Evolutionary conservation across 23 tunicate genomes (phyloP).

Genomic region (Halocynthia roretzi): DNA sequence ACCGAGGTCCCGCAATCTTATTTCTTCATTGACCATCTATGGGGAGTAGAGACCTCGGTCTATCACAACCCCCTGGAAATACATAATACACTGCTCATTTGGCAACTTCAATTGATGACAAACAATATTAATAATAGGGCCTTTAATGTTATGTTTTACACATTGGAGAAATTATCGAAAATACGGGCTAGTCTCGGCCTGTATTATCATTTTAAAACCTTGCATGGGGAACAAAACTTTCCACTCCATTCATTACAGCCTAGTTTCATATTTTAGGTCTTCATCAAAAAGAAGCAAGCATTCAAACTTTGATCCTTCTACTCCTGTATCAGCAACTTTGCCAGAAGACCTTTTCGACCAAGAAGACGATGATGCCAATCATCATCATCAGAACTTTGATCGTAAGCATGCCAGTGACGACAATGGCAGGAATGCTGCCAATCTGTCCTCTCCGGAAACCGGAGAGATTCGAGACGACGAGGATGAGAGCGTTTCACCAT

Average conservation of each 20-base stretch:
- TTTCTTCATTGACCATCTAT: too few species aligned
- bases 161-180: background rate
- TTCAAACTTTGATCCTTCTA: conserved; percentile 15
- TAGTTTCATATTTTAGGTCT: too few species aligned
- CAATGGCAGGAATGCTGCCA: too few species aligned
- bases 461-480: conserved; percentile 26
- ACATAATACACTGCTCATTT: too few species aligned
- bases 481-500: background rate
- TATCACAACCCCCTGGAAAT: too few species aligned
- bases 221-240: too few species aligned
- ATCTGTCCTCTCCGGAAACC: conserved; percentile 15
- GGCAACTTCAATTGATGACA: background rate
- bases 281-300: conserved; percentile 1
- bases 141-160: background rate
- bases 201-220: background rate
- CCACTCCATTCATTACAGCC: too few species aligned
- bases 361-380: background rate
- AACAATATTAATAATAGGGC: background rate
- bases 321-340: conserved; percentile 16
- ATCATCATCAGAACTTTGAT: background rate
- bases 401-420: too few species aligned
- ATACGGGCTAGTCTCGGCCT: background rate
- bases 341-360: conserved; percentile 12
- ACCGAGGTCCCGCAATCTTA: too few species aligned
- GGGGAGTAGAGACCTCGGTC: too few species aligned